Percentiles rank a stretch among this genome's conserved stretches.
These are phyloP conservation scores for Misgurnus anguillicaudatus DNA, from an alignment of 2,113 vertebrate genomes.

Conservation along the genomic window DNA sequence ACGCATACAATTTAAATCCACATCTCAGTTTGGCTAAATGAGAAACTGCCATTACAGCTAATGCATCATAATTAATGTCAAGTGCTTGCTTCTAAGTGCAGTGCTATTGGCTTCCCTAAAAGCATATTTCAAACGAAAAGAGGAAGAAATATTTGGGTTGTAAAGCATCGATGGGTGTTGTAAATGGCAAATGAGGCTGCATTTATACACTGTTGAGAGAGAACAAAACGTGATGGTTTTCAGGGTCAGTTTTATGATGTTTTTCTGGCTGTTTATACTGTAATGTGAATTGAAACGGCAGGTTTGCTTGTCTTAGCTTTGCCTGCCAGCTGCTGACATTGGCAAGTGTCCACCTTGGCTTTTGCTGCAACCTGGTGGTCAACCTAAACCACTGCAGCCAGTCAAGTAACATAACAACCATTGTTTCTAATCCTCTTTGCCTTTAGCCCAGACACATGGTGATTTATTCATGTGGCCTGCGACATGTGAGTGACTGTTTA, in stretches of 20 bases:
- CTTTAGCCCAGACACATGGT: neutral
- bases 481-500: neutral
- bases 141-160: neutral
- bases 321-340: constrained; percentile 56
- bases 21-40: neutral
- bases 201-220: neutral
- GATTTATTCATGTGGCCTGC: constrained; percentile 16
- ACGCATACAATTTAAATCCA: neutral
- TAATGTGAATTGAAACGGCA: constrained; percentile 59
- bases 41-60: constrained; percentile 17
- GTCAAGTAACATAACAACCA: neutral
- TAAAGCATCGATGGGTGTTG: neutral
- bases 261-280: constrained; percentile 55
- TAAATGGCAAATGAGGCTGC: constrained; percentile 60
- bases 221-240: constrained; percentile 7
- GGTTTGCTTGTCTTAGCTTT: constrained; percentile 64
- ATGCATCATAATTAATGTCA: constrained; percentile 30
- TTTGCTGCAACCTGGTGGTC: constrained; percentile 57
- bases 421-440: constrained; percentile 26
- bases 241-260: neutral
- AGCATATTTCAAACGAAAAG: constrained; percentile 29
- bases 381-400: constrained; percentile 11
- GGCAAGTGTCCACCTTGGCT: constrained; percentile 41
- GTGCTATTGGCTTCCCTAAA: constrained; percentile 22
- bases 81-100: constrained; percentile 15